phyloP scores from a whole-genome alignment of 2,797 vertebrate species.

The Enteromius viviparus region DNA sequence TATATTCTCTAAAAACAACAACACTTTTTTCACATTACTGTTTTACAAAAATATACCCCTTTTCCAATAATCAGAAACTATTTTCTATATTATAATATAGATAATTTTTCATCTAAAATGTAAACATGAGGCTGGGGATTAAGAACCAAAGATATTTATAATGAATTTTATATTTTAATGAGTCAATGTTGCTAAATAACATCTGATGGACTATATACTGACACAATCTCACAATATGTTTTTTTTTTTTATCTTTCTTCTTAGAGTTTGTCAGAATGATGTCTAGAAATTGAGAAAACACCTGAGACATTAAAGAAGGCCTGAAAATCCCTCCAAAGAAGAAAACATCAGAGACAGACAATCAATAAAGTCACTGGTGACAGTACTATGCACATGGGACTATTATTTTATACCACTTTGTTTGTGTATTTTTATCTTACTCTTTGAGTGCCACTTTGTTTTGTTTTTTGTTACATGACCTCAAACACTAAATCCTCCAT shows the following conservation, averaged over 20 bases:
- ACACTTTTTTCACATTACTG: neutral
- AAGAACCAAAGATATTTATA: neutral
- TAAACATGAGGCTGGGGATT: neutral
- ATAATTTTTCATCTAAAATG: neutral
- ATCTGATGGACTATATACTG: neutral
- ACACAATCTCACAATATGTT: neutral
- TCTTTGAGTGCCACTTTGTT: constrained; percentile 5
- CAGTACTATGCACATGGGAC: neutral
- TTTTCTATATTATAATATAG: neutral
- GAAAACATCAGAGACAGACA: neutral
- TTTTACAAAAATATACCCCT: neutral
- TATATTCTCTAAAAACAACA: too few relatives aligned
- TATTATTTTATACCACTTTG: constrained; percentile 7
- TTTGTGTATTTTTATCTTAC: neutral
- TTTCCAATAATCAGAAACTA: neutral
- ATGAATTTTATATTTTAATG: neutral
- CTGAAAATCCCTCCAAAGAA: constrained; percentile 5
- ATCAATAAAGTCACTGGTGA: neutral
- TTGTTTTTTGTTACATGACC: neutral
- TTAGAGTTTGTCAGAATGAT: constrained; percentile 83
- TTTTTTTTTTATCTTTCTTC: constrained; percentile 37
- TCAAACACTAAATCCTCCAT: neutral
- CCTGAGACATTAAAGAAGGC: neutral
- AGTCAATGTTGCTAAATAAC: neutral
- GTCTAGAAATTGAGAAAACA: constrained; percentile 72